A percentile compares a stretch with the other conserved stretches of the same genome.
Evolutionary conservation across 1,140 invertebrate species (phyloP).

Genomic region (Achroia grisella): DNA sequence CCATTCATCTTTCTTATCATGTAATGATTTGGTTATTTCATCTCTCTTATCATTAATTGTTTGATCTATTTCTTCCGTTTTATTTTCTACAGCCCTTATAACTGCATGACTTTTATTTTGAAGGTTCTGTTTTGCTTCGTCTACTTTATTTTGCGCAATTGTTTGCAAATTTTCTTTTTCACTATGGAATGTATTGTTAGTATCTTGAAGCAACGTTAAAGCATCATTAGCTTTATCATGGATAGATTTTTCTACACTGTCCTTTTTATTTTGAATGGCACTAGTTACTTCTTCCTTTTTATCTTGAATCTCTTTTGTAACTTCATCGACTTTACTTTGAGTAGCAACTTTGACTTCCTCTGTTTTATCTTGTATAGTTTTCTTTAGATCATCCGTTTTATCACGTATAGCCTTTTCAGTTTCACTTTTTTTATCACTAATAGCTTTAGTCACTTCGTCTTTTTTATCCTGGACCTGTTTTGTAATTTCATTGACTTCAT

Average conservation of each 20-base stretch:
- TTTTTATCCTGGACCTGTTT: conserved; percentile 14
- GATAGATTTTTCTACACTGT: conserved; percentile 1
- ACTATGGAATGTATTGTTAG: neutral
- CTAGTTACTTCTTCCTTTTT: neutral
- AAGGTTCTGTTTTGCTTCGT: conserved; percentile 12
- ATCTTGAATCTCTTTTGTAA: too few species aligned
- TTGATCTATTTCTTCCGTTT: conserved; percentile 13
- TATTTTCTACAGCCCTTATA: conserved; percentile 9
- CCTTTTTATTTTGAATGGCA: conserved; percentile 5
- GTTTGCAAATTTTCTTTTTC: conserved; percentile 12
- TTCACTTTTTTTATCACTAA: conserved; percentile 25
- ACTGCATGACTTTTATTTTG: conserved; percentile 12
- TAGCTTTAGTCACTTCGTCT: conserved; percentile 8
- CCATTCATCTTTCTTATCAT: conserved; percentile 10
- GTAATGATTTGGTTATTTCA: conserved; percentile 18
- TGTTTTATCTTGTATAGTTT: conserved; percentile 12
- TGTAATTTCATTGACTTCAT: conserved; percentile 13
- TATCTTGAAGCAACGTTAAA: neutral
- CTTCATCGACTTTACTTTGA: conserved; percentile 11
- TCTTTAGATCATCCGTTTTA: conserved; percentile 7
- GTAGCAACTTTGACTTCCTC: conserved; percentile 13
- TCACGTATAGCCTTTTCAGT: conserved; percentile 13
- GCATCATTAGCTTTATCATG: conserved; percentile 1
- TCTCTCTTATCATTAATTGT: conserved; percentile 22
- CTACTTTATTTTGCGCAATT: conserved; percentile 9